Evolutionary conservation across 2,888 invertebrate genomes (phyloP).

Genomic region (Eubasilissa splendida): DNA sequence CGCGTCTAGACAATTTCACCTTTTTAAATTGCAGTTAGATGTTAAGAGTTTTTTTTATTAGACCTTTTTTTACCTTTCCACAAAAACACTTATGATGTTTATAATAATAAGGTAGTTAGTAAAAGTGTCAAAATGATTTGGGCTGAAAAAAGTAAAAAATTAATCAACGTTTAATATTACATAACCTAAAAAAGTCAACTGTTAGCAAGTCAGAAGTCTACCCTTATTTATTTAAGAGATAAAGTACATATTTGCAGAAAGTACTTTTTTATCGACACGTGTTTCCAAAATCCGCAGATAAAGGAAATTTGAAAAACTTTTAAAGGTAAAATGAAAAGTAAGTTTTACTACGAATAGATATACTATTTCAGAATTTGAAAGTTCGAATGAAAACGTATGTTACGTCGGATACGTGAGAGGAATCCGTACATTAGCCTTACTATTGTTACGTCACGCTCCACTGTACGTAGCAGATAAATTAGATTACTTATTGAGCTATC

Average conservation of each 20-base stretch:
- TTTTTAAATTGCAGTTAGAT: no score
- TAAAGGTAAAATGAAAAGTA: constrained; percentile 33
- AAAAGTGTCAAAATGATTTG: no score
- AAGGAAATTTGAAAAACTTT: constrained; percentile 26
- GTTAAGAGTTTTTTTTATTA: no score
- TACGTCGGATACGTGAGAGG: constrained; percentile 17
- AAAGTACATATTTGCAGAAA: constrained; percentile 14
- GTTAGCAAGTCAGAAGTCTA: no score
- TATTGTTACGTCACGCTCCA: constrained; percentile 34
- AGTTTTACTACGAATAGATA: constrained; percentile 23
- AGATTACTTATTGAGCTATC: constrained; percentile 34
- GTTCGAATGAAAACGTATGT: constrained; percentile 35
- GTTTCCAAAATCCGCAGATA: constrained; percentile 24
- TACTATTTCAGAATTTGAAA: constrained; percentile 25
- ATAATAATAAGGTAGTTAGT: no score
- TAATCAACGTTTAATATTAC: no score
- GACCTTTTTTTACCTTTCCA: no score
- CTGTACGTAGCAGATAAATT: constrained; percentile 18
- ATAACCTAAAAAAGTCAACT: no score
- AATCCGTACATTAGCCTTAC: constrained; percentile 28
- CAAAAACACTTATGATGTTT: no score
- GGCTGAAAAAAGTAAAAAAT: no score
- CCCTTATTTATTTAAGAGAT: background rate
- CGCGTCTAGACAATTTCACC: no score
- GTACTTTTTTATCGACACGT: constrained; percentile 10